Evolutionary conservation across 2,888 invertebrate genomes (phyloP).

Genomic region (Mythimna albipuncta): DNA sequence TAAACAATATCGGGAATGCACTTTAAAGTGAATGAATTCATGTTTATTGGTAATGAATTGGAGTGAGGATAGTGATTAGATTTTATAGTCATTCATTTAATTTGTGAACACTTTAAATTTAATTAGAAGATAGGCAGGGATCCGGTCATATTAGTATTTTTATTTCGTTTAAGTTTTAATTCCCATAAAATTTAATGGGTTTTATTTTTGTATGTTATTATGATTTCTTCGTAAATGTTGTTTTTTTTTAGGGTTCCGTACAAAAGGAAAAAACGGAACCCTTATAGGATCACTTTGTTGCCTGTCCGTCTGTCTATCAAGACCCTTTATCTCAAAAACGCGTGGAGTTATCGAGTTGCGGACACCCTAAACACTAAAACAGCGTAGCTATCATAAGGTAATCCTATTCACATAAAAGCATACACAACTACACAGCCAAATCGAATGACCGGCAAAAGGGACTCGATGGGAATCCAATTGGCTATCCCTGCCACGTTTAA

Average conservation of each 20-base stretch:
- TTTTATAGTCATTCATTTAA: slow-evolving; percentile 25
- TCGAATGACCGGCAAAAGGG: slow-evolving; percentile 76
- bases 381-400: slow-evolving; percentile 1
- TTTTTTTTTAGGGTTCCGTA: too few species aligned
- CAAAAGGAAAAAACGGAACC: too few species aligned
- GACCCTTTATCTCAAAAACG: too few species aligned
- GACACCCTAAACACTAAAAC: background rate
- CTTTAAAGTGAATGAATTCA: slow-evolving; percentile 46
- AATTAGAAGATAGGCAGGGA: slow-evolving; percentile 11
- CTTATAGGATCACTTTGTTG: too few species aligned
- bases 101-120: slow-evolving; percentile 23
- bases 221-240: too few species aligned
- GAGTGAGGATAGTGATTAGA: slow-evolving; percentile 39
- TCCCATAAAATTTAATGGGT: background rate
- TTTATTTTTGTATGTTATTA: background rate
- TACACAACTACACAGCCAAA: slow-evolving; percentile 43
- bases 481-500: slow-evolving; percentile 81
- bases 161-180: background rate
- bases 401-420: slow-evolving; percentile 27
- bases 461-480: slow-evolving; percentile 79
- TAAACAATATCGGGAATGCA: slow-evolving; percentile 29
- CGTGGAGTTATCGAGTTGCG: too few species aligned
- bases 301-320: too few species aligned
- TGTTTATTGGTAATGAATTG: slow-evolving; percentile 49
- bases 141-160: background rate